Evolutionary conservation across 2,888 invertebrate genomes (phyloP).

Genomic region (Alviniconcha strummeri): DNA sequence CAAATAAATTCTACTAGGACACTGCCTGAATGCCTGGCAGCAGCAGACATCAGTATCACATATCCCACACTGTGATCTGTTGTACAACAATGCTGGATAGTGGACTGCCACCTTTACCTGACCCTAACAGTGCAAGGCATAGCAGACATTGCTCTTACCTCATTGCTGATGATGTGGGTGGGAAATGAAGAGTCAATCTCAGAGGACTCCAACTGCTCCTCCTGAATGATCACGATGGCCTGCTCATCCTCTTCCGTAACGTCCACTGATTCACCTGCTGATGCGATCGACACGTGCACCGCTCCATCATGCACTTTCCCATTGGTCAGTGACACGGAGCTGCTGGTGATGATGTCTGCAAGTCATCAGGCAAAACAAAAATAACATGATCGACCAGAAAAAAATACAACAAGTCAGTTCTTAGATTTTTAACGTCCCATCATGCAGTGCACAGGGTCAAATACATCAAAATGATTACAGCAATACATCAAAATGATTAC

Average conservation of each 20-base stretch:
- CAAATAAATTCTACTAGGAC: too few species aligned
- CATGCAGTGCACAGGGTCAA: too few species aligned
- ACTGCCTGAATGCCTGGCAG: too few species aligned
- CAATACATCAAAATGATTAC: too few species aligned
- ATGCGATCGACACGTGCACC: conserved; percentile 57
- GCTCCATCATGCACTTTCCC: conserved; percentile 49
- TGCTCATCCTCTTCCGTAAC: conserved; percentile 52
- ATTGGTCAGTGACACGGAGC: conserved; percentile 44
- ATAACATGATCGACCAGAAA: background rate
- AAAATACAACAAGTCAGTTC: background rate
- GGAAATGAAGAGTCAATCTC: conserved; percentile 33
- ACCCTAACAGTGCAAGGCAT: too few species aligned
- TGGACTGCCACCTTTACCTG: too few species aligned
- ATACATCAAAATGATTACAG: too few species aligned
- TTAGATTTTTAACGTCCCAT: background rate
- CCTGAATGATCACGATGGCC: conserved; percentile 67
- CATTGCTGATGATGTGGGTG: conserved; percentile 47
- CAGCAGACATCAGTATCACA: too few species aligned
- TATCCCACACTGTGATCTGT: too few species aligned
- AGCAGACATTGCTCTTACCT: conserved; percentile 31
- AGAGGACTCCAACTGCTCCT: conserved; percentile 49
- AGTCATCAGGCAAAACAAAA: background rate
- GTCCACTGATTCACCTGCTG: conserved; percentile 54
- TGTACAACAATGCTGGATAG: too few species aligned
- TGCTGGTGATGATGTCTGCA: background rate